These are phyloP conservation scores for Pogonocherus hispidulus DNA, from an alignment of 2,888 invertebrate species.

Conservation along the genomic window DNA sequence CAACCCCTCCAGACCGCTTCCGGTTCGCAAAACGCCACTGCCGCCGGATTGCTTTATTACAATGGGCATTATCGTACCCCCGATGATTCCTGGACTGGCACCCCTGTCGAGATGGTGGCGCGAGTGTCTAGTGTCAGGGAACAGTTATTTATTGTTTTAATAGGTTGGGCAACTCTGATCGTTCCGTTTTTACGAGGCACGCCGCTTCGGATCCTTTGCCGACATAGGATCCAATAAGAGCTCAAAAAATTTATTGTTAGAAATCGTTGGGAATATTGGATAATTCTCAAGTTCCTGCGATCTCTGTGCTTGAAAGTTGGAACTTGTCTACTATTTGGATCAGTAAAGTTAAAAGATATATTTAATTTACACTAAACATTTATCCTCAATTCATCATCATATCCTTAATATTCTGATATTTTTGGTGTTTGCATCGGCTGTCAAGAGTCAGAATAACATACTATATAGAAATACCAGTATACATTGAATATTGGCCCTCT, in stretches of 20 bases:
- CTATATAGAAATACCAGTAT: too few species aligned
- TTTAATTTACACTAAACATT: too few species aligned
- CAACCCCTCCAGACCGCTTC: slow-evolving; percentile 45
- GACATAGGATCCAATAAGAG: neutral
- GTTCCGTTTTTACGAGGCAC: neutral
- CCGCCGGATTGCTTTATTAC: slow-evolving; percentile 51
- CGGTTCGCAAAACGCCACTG: slow-evolving; percentile 44
- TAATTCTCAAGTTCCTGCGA: too few species aligned
- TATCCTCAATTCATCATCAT: too few species aligned
- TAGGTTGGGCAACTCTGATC: neutral
- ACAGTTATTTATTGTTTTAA: slow-evolving; percentile 13
- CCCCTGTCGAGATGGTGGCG: neutral
- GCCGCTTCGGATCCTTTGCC: neutral
- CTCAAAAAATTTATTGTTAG: neutral
- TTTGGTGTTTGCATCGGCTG: too few species aligned
- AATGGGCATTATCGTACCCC: slow-evolving; percentile 33
- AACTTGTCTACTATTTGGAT: too few species aligned
- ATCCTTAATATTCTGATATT: too few species aligned
- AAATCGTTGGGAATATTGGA: neutral
- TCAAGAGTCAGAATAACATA: too few species aligned
- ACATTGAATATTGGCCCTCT: too few species aligned
- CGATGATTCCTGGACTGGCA: slow-evolving; percentile 19
- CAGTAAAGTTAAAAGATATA: too few species aligned
- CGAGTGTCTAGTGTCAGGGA: neutral
- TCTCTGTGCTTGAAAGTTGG: too few species aligned